Evolutionary conservation across 1,140 invertebrate species (phyloP).

Genomic region (Leptinotarsa lineolata): DNA sequence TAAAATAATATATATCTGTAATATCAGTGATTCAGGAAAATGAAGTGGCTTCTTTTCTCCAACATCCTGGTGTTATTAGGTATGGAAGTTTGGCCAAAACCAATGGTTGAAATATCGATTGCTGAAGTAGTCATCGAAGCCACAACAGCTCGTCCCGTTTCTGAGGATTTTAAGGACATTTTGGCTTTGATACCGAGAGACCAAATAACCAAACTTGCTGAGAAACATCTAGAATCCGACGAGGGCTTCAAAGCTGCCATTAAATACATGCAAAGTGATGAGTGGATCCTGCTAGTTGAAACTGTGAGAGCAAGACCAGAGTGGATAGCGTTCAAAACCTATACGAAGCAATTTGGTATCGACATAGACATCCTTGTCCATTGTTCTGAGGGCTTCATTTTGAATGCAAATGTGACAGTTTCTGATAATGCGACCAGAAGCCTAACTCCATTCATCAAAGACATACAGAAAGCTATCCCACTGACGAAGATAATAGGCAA

Average conservation of each 20-base stretch:
- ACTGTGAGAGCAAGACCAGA: conserved; percentile 33
- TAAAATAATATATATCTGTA: not conserved
- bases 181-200: conserved; percentile 20
- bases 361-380: conserved; percentile 32
- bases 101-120: not conserved
- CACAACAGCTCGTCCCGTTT: not conserved
- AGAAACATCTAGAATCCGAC: conserved; percentile 42
- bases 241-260: conserved; percentile 44
- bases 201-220: conserved; percentile 33
- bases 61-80: not conserved
- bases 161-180: conserved; percentile 27
- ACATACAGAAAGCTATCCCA: conserved; percentile 37
- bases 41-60: not conserved
- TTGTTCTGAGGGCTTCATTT: conserved; percentile 14
- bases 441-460: conserved; percentile 32
- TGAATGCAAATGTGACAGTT: conserved; percentile 7
- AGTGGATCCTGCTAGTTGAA: conserved; percentile 35
- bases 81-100: not conserved
- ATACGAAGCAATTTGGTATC: conserved; percentile 31
- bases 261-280: conserved; percentile 40
- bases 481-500: conserved; percentile 27
- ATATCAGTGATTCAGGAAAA: not conserved
- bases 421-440: conserved; percentile 3
- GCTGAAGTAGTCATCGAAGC: not conserved
- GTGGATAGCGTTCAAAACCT: conserved; percentile 34